Percentiles rank a stretch among this genome's conserved stretches.
These are phyloP conservation scores for Aurelia sp. DNA, from an alignment of 30 jellyfish, hydroid and myxozoan species.

Conservation along the genomic window DNA sequence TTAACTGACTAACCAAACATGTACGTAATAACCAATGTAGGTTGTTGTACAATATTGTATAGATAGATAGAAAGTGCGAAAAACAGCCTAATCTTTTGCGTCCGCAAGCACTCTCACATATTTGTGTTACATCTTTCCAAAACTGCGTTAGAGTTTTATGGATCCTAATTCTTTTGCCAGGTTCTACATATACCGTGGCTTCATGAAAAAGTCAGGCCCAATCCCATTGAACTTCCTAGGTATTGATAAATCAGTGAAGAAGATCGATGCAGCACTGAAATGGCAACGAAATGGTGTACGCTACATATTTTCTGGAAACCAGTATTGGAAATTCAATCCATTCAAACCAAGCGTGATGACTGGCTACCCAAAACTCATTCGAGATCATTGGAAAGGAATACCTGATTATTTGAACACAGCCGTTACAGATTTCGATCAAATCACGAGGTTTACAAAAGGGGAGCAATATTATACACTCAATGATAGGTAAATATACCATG, in stretches of 20 bases:
- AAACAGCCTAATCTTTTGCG: no score
- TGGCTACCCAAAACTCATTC: constrained; percentile 63
- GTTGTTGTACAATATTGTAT: no score
- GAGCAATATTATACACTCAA: constrained; percentile 24
- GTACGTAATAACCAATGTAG: no score
- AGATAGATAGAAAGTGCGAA: no score
- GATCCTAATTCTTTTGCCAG: constrained; percentile 1
- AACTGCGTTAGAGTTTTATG: no score
- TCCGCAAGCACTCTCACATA: no score
- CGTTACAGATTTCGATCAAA: constrained; percentile 55
- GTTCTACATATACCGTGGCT: constrained; percentile 62
- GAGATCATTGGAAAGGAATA: constrained; percentile 59
- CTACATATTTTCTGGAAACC: constrained; percentile 47
- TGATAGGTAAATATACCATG: background rate
- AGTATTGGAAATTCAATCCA: constrained; percentile 73
- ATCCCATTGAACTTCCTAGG: constrained; percentile 46
- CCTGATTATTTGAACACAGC: constrained; percentile 66
- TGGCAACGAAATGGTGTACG: constrained; percentile 64
- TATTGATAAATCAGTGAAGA: constrained; percentile 25
- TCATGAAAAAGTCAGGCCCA: constrained; percentile 52
- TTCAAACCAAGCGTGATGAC: constrained; percentile 15
- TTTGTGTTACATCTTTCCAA: no score
- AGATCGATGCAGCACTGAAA: constrained; percentile 50
- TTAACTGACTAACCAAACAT: no score
- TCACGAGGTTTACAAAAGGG: constrained; percentile 51